Conservation (phyloP, 30 jellyfish, hydroid and myxozoan genomes). For the Pseudorhiza aurosa region DNA sequence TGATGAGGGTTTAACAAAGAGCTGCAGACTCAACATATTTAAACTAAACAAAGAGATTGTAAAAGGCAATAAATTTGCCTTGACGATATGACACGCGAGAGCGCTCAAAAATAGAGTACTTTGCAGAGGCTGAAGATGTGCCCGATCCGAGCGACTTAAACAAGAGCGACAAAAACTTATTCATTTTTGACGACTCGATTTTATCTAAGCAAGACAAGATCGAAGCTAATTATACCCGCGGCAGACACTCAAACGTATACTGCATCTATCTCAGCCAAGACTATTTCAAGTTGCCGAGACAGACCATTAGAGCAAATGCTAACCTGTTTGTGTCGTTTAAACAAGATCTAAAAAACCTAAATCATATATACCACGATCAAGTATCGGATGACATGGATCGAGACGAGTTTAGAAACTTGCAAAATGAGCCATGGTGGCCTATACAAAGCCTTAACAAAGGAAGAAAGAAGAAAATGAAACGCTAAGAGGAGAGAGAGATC, state of each 20-base stretch:
- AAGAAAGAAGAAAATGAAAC: too few species aligned
- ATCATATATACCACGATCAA: too few species aligned
- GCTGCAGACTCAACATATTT: background rate
- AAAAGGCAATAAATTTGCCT: background rate
- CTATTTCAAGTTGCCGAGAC: background rate
- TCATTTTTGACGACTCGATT: background rate
- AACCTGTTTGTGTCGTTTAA: background rate
- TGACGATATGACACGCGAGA: background rate
- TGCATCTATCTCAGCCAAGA: background rate
- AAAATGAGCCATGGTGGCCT: too few species aligned
- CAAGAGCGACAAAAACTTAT: background rate
- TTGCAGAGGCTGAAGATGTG: background rate
- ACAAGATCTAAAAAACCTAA: too few species aligned
- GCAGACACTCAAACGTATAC: background rate
- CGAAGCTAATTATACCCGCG: background rate
- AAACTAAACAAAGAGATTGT: background rate
- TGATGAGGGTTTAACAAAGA: too few species aligned
- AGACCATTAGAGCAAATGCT: background rate
- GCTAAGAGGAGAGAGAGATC: too few species aligned
- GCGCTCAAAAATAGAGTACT: background rate
- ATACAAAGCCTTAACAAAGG: too few species aligned
- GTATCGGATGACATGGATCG: too few species aligned
- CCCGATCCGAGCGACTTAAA: background rate
- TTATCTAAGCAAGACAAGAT: background rate
- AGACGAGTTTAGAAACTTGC: too few species aligned